These are phyloP conservation scores for Dicerorhinus sumatrensis DNA, from an alignment of 2,113 vertebrate species.

Conservation along the genomic window DNA sequence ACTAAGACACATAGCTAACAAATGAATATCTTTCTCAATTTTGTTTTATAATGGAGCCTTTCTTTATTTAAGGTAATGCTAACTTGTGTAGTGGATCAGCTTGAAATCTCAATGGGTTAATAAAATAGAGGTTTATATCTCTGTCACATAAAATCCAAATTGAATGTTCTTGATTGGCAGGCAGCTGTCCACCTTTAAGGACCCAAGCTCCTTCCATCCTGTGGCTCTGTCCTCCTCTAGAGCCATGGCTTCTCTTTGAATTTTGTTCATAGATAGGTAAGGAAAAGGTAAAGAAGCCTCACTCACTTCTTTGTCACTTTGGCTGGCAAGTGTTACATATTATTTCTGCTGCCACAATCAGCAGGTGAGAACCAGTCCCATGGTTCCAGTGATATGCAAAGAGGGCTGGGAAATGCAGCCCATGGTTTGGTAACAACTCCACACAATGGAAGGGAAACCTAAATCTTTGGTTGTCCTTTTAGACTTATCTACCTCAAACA, in stretches of 20 bases:
- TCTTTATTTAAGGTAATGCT: not conserved
- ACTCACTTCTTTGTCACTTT: not conserved
- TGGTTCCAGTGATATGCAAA: slow-evolving; percentile 67
- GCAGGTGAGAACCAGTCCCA: not conserved
- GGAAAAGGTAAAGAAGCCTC: not conserved
- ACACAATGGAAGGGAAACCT: not conserved
- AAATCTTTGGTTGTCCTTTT: not conserved
- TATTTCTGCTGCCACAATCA: not conserved
- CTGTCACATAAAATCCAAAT: not conserved
- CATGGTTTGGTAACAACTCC: not conserved
- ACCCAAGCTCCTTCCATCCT: not conserved
- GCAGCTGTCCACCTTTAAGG: not conserved
- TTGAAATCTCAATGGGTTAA: not conserved
- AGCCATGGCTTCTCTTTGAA: not conserved
- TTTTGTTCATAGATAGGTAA: not conserved
- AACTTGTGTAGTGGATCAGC: not conserved
- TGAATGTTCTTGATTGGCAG: not conserved
- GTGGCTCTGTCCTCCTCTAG: not conserved
- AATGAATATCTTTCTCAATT: not conserved
- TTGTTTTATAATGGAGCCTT: not conserved
- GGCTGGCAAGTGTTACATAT: not conserved
- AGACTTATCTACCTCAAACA: not conserved
- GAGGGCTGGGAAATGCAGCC: not conserved
- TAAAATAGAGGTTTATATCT: not conserved
- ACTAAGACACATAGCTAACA: not conserved